Percentiles rank a stretch among this genome's conserved stretches.
These are phyloP conservation scores for Heliconius erato DNA, from an alignment of 2,888 invertebrate species.

Conservation along the genomic window DNA sequence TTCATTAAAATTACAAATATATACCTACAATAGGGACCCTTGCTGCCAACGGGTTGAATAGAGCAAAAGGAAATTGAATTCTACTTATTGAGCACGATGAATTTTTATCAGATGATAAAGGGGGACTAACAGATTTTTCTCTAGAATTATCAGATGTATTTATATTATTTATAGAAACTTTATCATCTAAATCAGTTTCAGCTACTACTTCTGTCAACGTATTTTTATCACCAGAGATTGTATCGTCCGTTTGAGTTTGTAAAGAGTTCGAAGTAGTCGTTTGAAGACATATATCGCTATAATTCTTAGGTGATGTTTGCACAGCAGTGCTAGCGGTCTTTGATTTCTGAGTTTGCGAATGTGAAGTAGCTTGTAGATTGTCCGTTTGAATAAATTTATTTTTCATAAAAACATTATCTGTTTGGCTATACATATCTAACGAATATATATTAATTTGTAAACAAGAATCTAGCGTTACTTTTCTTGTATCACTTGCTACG, in stretches of 20 bases:
- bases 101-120: constrained; percentile 74
- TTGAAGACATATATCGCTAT: constrained; percentile 66
- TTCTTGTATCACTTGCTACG: constrained; percentile 73
- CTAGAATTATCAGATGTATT: constrained; percentile 51
- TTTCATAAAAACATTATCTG: constrained; percentile 71
- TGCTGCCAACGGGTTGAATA: constrained; percentile 82
- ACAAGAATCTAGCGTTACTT: constrained; percentile 74
- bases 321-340: constrained; percentile 67
- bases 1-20: constrained; percentile 56
- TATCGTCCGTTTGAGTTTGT: constrained; percentile 58
- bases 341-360: constrained; percentile 71
- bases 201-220: constrained; percentile 56
- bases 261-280: constrained; percentile 57
- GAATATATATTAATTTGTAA: constrained; percentile 70
- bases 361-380: constrained; percentile 60
- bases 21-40: constrained; percentile 83
- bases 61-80: constrained; percentile 74
- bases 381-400: constrained; percentile 74
- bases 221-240: constrained; percentile 57
- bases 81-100: constrained; percentile 62
- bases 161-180: constrained; percentile 44
- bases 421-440: constrained; percentile 77
- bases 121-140: constrained; percentile 81
- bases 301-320: constrained; percentile 67
- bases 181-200: constrained; percentile 38